A percentile compares a stretch with the other conserved stretches of the same genome.
Evolutionary conservation across 2,113 vertebrate species (phyloP).

Genomic region (Ranitomeya variabilis): DNA sequence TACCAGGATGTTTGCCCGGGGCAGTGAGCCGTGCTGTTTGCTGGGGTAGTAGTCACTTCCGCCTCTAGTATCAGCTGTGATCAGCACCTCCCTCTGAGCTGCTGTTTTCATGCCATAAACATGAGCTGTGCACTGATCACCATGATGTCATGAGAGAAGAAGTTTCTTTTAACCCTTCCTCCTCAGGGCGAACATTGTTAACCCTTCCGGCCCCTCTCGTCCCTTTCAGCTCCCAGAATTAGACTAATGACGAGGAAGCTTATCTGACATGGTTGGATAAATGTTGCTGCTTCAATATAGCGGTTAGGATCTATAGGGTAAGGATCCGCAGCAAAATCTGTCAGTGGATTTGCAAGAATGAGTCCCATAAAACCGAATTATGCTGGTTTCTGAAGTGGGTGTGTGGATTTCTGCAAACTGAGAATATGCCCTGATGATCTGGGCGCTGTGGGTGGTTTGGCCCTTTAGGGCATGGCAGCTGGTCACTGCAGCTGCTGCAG

Average conservation of each 20-base stretch:
- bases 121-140: constrained; percentile 34
- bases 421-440: neutral
- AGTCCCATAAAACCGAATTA: no score
- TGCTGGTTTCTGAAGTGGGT: no score
- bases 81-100: neutral
- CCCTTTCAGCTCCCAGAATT: neutral
- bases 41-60: constrained; percentile 19
- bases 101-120: constrained; percentile 18
- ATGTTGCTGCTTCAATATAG: neutral
- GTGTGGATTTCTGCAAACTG: neutral
- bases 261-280: neutral
- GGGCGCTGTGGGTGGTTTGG: neutral
- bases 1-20: constrained; percentile 37
- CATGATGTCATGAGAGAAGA: constrained; percentile 44
- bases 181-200: neutral
- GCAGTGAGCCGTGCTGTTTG: neutral
- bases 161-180: constrained; percentile 48
- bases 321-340: no score
- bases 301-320: no score
- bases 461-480: neutral
- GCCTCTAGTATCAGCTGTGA: constrained; percentile 9
- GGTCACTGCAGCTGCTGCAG: constrained; percentile 6
- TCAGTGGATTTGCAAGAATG: no score
- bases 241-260: neutral
- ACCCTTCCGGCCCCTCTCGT: neutral